Conservation (phyloP, 2,888 invertebrate genomes). For the Luffia ferchaultella region DNA sequence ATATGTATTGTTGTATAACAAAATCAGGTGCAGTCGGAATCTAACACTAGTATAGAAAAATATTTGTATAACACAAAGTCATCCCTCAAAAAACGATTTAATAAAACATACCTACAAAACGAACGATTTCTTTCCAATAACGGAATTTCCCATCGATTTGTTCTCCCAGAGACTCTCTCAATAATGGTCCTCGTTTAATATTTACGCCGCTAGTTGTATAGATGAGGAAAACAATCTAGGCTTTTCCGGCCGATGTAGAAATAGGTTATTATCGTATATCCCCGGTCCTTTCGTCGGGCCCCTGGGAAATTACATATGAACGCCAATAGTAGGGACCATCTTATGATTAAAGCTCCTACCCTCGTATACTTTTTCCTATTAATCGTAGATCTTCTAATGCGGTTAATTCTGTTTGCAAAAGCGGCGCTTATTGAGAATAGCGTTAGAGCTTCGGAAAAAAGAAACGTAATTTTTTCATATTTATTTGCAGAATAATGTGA, state of each 20-base stretch:
- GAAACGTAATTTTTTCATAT: neutral
- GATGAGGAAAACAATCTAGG: neutral
- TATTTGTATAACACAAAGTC: too few relatives aligned
- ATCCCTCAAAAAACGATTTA: neutral
- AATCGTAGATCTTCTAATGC: too few relatives aligned
- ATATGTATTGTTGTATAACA: too few relatives aligned
- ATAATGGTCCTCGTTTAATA: neutral
- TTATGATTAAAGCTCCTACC: slow-evolving; percentile 25
- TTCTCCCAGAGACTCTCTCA: neutral
- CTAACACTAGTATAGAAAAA: too few relatives aligned
- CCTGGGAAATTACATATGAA: slow-evolving; percentile 44
- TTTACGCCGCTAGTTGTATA: neutral
- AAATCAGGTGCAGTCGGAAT: too few relatives aligned
- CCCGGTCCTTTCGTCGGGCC: slow-evolving; percentile 21
- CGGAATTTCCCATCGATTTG: neutral
- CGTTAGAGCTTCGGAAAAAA: too few relatives aligned
- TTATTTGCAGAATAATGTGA: too few relatives aligned
- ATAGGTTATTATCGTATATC: slow-evolving; percentile 15
- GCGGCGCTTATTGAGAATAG: too few relatives aligned
- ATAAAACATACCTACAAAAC: neutral
- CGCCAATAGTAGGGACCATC: slow-evolving; percentile 24
- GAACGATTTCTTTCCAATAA: neutral
- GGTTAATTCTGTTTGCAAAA: too few relatives aligned
- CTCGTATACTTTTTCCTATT: neutral
- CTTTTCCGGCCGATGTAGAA: neutral